Evolutionary conservation across 2,888 invertebrate species (phyloP), one percentile per base, ranked within the genome.

Genomic region (Marronus borbonicus): DNA sequence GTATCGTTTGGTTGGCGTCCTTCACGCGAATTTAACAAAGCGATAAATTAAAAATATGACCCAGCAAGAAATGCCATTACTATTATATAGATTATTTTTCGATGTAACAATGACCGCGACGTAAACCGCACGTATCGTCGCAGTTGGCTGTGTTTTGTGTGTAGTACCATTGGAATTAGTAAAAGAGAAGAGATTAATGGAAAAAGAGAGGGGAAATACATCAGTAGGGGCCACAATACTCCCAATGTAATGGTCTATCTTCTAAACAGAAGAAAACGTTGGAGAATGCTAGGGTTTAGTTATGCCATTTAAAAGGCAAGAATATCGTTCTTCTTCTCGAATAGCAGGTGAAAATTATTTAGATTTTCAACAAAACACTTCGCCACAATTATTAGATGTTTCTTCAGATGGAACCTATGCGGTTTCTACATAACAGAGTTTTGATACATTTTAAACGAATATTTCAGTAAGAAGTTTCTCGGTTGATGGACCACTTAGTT

Each of bases 31-130:
- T 66, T 76, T 66, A 66, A 76, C 76, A 76, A 76, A 76, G 76
- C 76, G 76, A 52, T 76, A 76, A 76, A 76, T 76, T 76, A 76
- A 76, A 76, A 76, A 70, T 64, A 68, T 77, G 70, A 77, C 70
- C 77, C 52, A 77, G 64, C 60, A 77, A 72, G 62, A 77, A 77
- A 62, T 64, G 10, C 77, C 44, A 72, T 72, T 58, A 72, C 72
- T 44, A 44, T n/a, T 3, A 76, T 64, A 64, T 77, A 62, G 31
- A 36, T 77, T 62, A 70, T 64, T 44, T 77, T 55, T 50, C 70
- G 68, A 76, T 66, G 36, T 76, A 76, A 76, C 76, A 76, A 76
- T 66, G 76, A 76, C 36, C 66, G 24, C 36, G 49, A 24, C 20
- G 39, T 3, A 55, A 55, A 55, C 17, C 55, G 55, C 55, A 52